Conservation (phyloP, 1,140 invertebrate genomes). For the Choristoneura fumiferana region DNA sequence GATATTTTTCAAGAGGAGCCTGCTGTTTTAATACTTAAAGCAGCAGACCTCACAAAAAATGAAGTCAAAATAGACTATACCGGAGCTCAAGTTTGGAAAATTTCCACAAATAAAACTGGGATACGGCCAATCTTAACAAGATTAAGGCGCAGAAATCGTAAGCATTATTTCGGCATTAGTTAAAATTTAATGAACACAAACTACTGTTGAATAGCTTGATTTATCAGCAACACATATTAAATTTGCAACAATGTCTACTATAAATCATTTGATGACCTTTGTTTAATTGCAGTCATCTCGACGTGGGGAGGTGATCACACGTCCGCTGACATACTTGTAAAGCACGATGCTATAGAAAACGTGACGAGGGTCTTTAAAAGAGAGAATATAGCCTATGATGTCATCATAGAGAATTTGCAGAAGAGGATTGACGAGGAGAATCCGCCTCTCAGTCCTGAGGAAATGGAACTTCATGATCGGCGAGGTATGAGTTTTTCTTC, state of each 20-base stretch:
- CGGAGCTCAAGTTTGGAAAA: conserved; percentile 80
- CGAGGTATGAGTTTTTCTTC: conserved; percentile 80
- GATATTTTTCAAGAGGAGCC: conserved; percentile 15
- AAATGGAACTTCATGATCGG: conserved; percentile 83
- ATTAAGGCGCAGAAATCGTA: conserved; percentile 60
- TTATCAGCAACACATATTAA: not conserved
- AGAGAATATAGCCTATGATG: conserved; percentile 81
- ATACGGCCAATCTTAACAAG: conserved; percentile 50
- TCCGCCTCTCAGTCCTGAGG: conserved; percentile 81
- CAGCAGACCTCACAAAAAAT: conserved; percentile 30
- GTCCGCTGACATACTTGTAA: conserved; percentile 83
- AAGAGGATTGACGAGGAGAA: conserved; percentile 88
- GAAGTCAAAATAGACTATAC: conserved; percentile 73
- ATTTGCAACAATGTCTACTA: not conserved
- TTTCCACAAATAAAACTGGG: conserved; percentile 62
- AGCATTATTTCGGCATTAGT: conserved; percentile 23
- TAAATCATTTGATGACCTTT: conserved; percentile 17
- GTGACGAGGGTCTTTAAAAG: conserved; percentile 76
- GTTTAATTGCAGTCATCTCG: conserved; percentile 79
- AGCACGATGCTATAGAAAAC: conserved; percentile 76
- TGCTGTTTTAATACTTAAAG: conserved; percentile 23
- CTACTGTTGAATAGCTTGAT: too few relatives aligned
- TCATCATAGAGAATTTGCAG: conserved; percentile 87
- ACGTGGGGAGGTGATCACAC: conserved; percentile 84
- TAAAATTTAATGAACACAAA: too few relatives aligned